phyloP scores from a whole-genome alignment of 2,888 invertebrate species.

The Mellilla xanthometata region DNA sequence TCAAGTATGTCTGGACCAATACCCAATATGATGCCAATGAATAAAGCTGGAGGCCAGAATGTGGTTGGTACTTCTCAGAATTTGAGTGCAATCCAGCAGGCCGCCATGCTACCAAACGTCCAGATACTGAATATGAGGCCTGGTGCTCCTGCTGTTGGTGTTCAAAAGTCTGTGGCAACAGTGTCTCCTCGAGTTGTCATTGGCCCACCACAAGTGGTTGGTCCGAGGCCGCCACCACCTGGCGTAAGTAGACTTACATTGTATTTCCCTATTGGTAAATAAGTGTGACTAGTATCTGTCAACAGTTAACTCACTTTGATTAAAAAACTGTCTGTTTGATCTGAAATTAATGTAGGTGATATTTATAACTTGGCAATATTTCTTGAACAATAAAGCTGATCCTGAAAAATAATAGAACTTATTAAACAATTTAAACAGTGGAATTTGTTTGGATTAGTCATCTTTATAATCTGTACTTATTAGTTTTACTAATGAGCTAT shows the following conservation, averaged over 20 bases:
- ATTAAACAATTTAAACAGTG: too few relatives aligned
- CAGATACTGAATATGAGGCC: conserved; percentile 94
- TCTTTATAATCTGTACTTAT: too few relatives aligned
- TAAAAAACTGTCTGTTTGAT: too few relatives aligned
- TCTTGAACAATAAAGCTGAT: too few relatives aligned
- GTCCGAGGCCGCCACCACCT: conserved; percentile 90
- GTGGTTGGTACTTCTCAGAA: conserved; percentile 83
- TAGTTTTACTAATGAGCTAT: too few relatives aligned
- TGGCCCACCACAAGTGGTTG: conserved; percentile 91
- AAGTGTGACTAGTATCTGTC: too few relatives aligned
- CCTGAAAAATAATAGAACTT: too few relatives aligned
- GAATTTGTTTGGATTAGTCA: too few relatives aligned
- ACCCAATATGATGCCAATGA: conserved; percentile 85
- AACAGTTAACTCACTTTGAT: not conserved
- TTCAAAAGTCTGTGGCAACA: conserved; percentile 89
- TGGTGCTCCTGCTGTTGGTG: conserved; percentile 85
- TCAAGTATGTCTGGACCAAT: too few relatives aligned
- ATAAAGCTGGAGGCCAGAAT: conserved; percentile 81
- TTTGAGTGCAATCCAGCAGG: conserved; percentile 83
- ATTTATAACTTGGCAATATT: too few relatives aligned
- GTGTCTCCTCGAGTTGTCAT: conserved; percentile 93
- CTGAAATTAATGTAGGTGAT: too few relatives aligned
- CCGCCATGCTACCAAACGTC: conserved; percentile 87
- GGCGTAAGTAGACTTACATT: conserved; percentile 85
- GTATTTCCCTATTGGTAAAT: too few relatives aligned